phyloP scores from a whole-genome alignment of 1,140 invertebrate genomes.

The Zaprionus davidi region DNA sequence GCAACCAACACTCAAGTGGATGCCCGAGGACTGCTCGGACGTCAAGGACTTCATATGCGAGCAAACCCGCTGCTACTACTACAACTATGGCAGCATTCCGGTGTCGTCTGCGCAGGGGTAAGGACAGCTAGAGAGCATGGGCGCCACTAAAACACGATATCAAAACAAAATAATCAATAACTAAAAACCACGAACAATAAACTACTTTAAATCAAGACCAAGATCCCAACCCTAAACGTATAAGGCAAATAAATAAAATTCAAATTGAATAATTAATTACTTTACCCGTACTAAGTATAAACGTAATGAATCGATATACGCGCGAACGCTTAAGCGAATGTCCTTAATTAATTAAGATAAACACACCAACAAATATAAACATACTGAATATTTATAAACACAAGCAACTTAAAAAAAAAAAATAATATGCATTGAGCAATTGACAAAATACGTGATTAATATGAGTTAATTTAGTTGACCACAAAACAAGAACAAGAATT shows the following conservation, averaged over 20 bases:
- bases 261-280: constrained; percentile 46
- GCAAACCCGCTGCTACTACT: constrained; percentile 94
- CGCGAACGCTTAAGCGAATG: constrained; percentile 64
- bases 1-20: constrained; percentile 91
- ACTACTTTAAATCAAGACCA: constrained; percentile 37
- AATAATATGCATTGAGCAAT: constrained; percentile 43
- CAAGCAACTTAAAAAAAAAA: constrained; percentile 8
- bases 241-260: constrained; percentile 57
- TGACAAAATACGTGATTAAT: constrained; percentile 64
- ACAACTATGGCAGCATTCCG: constrained; percentile 95
- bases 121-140: constrained; percentile 84
- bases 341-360: constrained; percentile 70
- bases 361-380: constrained; percentile 25
- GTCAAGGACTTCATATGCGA: constrained; percentile 95
- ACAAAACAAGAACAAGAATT: constrained; percentile 47
- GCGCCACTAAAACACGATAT: constrained; percentile 41
- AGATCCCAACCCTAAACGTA: constrained; percentile 40
- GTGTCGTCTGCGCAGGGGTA: constrained; percentile 95
- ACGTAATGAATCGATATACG: constrained; percentile 70
- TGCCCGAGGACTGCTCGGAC: constrained; percentile 91
- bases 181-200: constrained; percentile 42
- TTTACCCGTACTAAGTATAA: constrained; percentile 51
- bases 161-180: constrained; percentile 37
- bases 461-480: constrained; percentile 80
- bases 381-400: constrained; percentile 44